Base-by-base conservation (phyloP, 1,140 invertebrate species). In the Mactra quadrangularis region DNA sequence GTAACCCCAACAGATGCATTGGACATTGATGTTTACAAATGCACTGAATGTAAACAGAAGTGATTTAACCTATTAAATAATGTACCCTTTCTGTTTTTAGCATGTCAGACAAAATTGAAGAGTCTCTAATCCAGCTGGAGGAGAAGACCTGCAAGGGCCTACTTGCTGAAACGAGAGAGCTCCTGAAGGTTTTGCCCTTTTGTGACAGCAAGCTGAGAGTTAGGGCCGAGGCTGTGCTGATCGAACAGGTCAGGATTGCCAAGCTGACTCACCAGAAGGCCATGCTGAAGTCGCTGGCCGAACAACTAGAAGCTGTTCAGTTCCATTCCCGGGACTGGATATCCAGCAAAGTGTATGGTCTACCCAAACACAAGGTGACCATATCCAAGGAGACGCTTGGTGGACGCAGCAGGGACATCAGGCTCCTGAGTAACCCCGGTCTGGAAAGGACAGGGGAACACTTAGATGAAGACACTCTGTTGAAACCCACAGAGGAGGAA, bases 21-120 rank as follows among this genome's bases (percentile, higher is more conserved):
- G 7, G 62, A 66, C 62, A 66, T 66, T 35, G 38, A 66, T 35
- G 31, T 38, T 31, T 66, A 66, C 62, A 6, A 25, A 66, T 66
- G 62, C 22, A 45, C n/a, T n/a, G n/a, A n/a, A n/a, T n/a, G n/a
- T n/a, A n/a, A n/a, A n/a, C n/a, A n/a, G n/a, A n/a, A n/a, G n/a
- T n/a, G n/a, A n/a, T n/a, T n/a, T n/a, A n/a, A n/a, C n/a, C n/a
- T n/a, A n/a, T n/a, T n/a, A n/a, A n/a, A n/a, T n/a, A n/a, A n/a
- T n/a, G n/a, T n/a, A n/a, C n/a, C n/a, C n/a, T n/a, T n/a, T n/a
- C n/a, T n/a, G n/a, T n/a, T n/a, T n/a, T n/a, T n/a, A n/a, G n/a
- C n/a, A n/a, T n/a, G n/a, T n/a, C n/a, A n/a, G n/a, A n/a, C n/a
- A n/a, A n/a, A n/a, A n/a, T n/a, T n/a, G n/a, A n/a, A n/a, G n/a